These are phyloP conservation scores for Sturmia bella DNA, from an alignment of 2,888 invertebrate genomes.

Conservation along the genomic window DNA sequence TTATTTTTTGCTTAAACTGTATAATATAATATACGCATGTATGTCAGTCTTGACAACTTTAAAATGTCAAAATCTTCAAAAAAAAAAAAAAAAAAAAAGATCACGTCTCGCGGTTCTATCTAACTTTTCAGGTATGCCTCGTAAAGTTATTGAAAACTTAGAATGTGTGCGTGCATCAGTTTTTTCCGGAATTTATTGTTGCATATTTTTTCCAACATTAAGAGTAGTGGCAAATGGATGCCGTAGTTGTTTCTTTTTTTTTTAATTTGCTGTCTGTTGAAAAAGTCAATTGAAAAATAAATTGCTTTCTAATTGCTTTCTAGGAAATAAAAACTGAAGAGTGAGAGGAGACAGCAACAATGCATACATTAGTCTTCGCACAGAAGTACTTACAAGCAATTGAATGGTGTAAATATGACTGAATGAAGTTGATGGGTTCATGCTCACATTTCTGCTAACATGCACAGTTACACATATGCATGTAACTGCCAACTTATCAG, in stretches of 20 bases:
- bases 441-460: neutral
- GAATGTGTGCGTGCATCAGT: slow-evolving; percentile 18
- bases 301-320: slow-evolving; percentile 72
- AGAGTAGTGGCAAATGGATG: slow-evolving; percentile 44
- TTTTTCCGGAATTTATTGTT: slow-evolving; percentile 1
- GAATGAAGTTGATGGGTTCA: slow-evolving; percentile 17
- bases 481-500: slow-evolving; percentile 13
- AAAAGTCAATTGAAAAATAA: slow-evolving; percentile 69
- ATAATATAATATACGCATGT: too few species aligned
- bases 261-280: slow-evolving; percentile 46
- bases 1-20: too few species aligned
- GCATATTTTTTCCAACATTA: slow-evolving; percentile 41
- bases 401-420: slow-evolving; percentile 31
- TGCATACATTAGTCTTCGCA: slow-evolving; percentile 30
- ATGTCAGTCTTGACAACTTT: too few species aligned
- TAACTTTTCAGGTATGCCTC: neutral
- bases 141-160: neutral
- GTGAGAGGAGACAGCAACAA: slow-evolving; percentile 20
- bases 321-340: slow-evolving; percentile 66
- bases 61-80: too few species aligned
- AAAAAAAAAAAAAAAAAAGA: too few species aligned
- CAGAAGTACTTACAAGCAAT: slow-evolving; percentile 14
- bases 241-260: slow-evolving; percentile 9
- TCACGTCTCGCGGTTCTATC: too few species aligned
- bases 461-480: neutral